Conservation (phyloP, 2,797 vertebrate genomes). For the Valencia hispanica region DNA sequence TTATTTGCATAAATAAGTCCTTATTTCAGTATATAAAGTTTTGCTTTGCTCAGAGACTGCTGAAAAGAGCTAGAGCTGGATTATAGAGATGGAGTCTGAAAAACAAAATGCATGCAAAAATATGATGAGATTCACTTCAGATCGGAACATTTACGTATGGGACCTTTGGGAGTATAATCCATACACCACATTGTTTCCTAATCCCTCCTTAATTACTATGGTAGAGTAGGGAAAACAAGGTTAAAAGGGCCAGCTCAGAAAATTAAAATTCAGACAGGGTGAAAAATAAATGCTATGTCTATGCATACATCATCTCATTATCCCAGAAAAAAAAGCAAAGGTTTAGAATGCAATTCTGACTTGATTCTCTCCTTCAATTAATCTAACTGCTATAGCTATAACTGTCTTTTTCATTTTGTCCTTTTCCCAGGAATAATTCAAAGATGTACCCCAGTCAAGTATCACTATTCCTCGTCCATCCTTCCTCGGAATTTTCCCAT, state of each 20-base stretch:
- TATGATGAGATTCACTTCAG: constrained; percentile 33
- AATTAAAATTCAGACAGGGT: constrained; percentile 39
- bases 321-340: constrained; percentile 1
- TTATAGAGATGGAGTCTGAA: neutral
- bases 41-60: neutral
- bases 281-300: constrained; percentile 41
- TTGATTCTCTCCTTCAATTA: constrained; percentile 6
- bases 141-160: constrained; percentile 29
- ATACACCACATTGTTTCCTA: constrained; percentile 49
- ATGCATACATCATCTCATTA: constrained; percentile 23
- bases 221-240: constrained; percentile 30
- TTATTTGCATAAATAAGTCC: neutral
- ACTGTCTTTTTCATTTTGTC: constrained; percentile 22
- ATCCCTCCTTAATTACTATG: constrained; percentile 46
- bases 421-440: constrained; percentile 85
- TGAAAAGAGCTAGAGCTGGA: neutral
- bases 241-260: constrained; percentile 41
- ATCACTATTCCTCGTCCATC: constrained; percentile 94
- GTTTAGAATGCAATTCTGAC: constrained; percentile 23
- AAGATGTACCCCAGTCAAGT: constrained; percentile 90
- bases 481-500: constrained; percentile 89
- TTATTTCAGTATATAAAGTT: neutral
- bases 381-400: constrained; percentile 14
- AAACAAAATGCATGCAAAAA: constrained; percentile 1
- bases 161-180: constrained; percentile 24